These are phyloP conservation scores for Drosophila azteca DNA, from an alignment of 1,140 invertebrate genomes.

Conservation along the genomic window DNA sequence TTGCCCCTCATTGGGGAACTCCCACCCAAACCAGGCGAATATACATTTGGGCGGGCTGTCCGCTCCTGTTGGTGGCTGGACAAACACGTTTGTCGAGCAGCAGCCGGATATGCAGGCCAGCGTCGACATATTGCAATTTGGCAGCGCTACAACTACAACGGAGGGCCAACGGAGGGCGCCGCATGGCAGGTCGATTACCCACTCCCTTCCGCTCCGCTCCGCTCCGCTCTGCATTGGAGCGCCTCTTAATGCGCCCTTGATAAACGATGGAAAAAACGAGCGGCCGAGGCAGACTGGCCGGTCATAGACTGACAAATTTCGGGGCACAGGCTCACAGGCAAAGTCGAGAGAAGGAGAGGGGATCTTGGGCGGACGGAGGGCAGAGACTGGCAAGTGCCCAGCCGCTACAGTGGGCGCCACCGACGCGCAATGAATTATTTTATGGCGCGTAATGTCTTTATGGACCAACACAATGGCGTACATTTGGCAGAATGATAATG, in stretches of 20 bases:
- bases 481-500: constrained; percentile 53
- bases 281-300: constrained; percentile 6
- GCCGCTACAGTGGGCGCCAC: constrained; percentile 29
- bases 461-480: constrained; percentile 52
- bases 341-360: too few relatives aligned
- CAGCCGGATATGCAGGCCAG: constrained; percentile 64
- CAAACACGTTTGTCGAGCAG: constrained; percentile 73
- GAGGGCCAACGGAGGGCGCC: constrained; percentile 53
- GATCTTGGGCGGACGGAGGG: constrained; percentile 21
- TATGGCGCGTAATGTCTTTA: constrained; percentile 80
- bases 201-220: too few relatives aligned
- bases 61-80: constrained; percentile 39
- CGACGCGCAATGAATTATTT: constrained; percentile 64
- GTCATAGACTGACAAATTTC: constrained; percentile 49
- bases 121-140: constrained; percentile 71
- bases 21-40: constrained; percentile 3
- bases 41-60: constrained; percentile 31
- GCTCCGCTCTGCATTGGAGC: background rate
- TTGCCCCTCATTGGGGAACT: background rate
- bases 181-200: constrained; percentile 61
- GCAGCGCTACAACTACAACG: constrained; percentile 35
- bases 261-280: constrained; percentile 70
- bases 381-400: constrained; percentile 46
- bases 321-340: background rate
- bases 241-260: constrained; percentile 72